A percentile compares a stretch with the other conserved stretches of the same genome.
phyloP scores from a whole-genome alignment of 35 echinoderm and acorn worm genomes.

The Acanthaster planci region DNA sequence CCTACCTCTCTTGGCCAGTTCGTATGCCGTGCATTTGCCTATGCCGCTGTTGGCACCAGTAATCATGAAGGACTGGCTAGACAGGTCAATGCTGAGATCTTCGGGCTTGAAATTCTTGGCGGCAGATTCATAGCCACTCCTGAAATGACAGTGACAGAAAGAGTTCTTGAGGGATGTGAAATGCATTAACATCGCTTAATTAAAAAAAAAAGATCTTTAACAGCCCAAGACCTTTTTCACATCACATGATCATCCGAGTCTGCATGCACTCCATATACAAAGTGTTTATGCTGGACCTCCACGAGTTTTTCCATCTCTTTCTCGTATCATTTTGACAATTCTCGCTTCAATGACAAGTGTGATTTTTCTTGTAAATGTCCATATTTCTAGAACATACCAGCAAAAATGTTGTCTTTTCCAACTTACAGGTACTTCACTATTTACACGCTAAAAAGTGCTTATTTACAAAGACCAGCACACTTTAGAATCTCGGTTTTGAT shows the following conservation, averaged over 20 bases:
- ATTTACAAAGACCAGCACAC: too few relatives aligned
- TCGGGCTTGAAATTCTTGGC: conserved; percentile 66
- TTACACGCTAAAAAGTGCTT: too few relatives aligned
- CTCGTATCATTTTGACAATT: not conserved
- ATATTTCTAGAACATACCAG: too few relatives aligned
- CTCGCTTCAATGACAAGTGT: not conserved
- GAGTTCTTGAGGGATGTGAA: not conserved
- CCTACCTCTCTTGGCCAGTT: conserved; percentile 82
- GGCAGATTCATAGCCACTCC: conserved; percentile 75
- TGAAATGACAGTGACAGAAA: conserved; percentile 14
- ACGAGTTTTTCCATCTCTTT: not conserved
- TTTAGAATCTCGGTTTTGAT: too few relatives aligned
- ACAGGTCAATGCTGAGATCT: conserved; percentile 66
- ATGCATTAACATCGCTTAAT: not conserved
- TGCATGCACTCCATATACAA: not conserved
- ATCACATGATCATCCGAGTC: too few relatives aligned
- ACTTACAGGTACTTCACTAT: not conserved
- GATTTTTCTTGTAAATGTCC: not conserved
- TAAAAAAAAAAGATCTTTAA: not conserved
- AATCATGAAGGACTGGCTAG: conserved; percentile 67
- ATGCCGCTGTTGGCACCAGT: conserved; percentile 98
- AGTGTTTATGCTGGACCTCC: not conserved
- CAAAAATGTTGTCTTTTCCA: not conserved
- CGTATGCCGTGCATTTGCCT: conserved; percentile 70
- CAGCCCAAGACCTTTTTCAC: not conserved